Evolutionary conservation across 2,113 vertebrate genomes (phyloP).

Genomic region (Catharus minimus): DNA sequence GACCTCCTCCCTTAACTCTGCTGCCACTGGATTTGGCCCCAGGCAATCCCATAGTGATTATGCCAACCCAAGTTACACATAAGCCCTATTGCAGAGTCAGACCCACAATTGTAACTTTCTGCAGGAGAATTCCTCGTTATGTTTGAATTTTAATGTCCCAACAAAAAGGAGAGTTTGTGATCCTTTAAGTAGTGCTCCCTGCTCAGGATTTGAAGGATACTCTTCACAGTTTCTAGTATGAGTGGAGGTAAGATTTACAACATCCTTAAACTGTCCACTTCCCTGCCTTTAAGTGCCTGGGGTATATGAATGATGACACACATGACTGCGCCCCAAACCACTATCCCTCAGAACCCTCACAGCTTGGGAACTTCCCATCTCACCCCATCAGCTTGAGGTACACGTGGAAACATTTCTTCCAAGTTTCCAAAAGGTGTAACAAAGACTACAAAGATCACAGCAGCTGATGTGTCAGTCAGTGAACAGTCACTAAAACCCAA

Average conservation of each 20-base stretch:
- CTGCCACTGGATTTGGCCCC: neutral
- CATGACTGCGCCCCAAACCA: fast-evolving
- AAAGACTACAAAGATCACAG: neutral
- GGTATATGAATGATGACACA: neutral
- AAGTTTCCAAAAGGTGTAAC: neutral
- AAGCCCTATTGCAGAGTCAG: neutral
- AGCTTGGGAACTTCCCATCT: neutral
- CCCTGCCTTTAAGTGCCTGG: neutral
- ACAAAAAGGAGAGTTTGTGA: neutral
- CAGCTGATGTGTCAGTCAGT: neutral
- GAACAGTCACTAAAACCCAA: neutral
- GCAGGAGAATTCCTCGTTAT: neutral
- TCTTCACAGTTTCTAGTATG: fast-evolving
- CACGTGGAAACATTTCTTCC: neutral
- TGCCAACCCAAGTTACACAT: neutral
- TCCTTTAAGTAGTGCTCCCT: neutral
- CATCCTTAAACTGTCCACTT: neutral
- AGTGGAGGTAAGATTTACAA: neutral
- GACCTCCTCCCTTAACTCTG: neutral
- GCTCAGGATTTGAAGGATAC: neutral
- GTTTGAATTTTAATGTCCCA: neutral
- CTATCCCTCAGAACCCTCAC: neutral
- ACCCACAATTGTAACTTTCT: neutral
- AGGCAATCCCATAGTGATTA: neutral
- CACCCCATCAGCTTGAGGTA: neutral